Conservation (phyloP, 64 coral and sea anemone species). For the Actinia tenebrosa region DNA sequence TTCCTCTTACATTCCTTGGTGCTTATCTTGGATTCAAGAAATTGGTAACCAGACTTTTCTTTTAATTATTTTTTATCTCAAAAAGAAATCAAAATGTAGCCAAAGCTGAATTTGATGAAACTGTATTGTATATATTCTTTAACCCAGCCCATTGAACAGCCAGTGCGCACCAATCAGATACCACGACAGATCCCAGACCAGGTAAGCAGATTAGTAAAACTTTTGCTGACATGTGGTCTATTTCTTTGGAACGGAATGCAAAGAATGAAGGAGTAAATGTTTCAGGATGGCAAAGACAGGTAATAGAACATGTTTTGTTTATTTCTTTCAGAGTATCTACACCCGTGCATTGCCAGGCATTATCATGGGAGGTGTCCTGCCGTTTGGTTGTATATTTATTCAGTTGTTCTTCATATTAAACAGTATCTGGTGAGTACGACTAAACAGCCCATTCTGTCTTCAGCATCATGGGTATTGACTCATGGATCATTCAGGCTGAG, state of each 20-base stretch:
- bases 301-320: background rate
- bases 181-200: constrained; percentile 95
- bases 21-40: constrained; percentile 98
- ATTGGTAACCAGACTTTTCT: constrained; percentile 33
- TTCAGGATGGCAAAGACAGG: no score
- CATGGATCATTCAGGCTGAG: no score
- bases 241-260: background rate
- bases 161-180: constrained; percentile 97
- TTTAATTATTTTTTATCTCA: background rate
- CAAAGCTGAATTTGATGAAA: background rate
- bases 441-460: background rate
- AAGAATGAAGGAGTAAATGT: no score
- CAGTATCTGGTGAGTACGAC: constrained; percentile 84
- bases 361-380: constrained; percentile 86
- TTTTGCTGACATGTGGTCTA: no score
- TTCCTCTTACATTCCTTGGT: constrained; percentile 94
- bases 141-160: constrained; percentile 81
- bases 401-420: constrained; percentile 94
- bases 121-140: background rate
- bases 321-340: constrained; percentile 76
- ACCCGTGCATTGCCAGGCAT: constrained; percentile 79
- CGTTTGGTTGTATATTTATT: constrained; percentile 98
- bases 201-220: constrained; percentile 31
- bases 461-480: no score
- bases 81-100: background rate